phyloP scores from a whole-genome alignment of 2,888 invertebrate species.

The Acanthopleura granulata region DNA sequence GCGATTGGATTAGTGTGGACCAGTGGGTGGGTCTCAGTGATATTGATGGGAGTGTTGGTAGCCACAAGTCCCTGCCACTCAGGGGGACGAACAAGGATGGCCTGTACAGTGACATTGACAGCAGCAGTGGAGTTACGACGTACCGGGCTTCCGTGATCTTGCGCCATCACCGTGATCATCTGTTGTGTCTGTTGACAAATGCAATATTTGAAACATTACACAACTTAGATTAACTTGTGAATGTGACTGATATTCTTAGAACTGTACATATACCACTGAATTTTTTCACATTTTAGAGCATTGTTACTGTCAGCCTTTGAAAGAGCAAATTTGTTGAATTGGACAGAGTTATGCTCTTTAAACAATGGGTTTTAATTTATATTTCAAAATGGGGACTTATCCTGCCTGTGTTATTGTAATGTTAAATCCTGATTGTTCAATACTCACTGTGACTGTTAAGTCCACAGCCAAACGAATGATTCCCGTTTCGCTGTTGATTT shows the following conservation, averaged over 20 bases:
- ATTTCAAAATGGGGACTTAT: too few relatives aligned
- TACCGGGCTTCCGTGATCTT: slow-evolving; percentile 96
- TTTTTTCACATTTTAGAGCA: too few relatives aligned
- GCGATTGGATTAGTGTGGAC: slow-evolving; percentile 74
- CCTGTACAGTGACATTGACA: slow-evolving; percentile 97
- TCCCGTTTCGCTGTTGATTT: slow-evolving; percentile 96
- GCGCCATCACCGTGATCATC: slow-evolving; percentile 91
- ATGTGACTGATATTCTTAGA: too few relatives aligned
- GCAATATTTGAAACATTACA: too few relatives aligned
- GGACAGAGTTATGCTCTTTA: too few relatives aligned
- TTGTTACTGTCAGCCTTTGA: too few relatives aligned
- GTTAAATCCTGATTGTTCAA: too few relatives aligned
- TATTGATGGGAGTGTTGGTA: slow-evolving; percentile 76
- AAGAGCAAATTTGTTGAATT: too few relatives aligned
- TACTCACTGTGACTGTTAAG: background rate
- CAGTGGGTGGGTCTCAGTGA: slow-evolving; percentile 98
- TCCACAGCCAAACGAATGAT: slow-evolving; percentile 92
- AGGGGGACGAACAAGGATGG: slow-evolving; percentile 45
- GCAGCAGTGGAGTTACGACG: slow-evolving; percentile 92
- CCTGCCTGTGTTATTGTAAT: too few relatives aligned
- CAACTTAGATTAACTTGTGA: too few relatives aligned
- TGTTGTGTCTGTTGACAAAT: slow-evolving; percentile 7
- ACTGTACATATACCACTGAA: too few relatives aligned
- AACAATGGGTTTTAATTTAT: too few relatives aligned
- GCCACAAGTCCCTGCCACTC: slow-evolving; percentile 45